phyloP scores from a whole-genome alignment of 2,888 invertebrate species.

The Pycnomerus fuliginosus region DNA sequence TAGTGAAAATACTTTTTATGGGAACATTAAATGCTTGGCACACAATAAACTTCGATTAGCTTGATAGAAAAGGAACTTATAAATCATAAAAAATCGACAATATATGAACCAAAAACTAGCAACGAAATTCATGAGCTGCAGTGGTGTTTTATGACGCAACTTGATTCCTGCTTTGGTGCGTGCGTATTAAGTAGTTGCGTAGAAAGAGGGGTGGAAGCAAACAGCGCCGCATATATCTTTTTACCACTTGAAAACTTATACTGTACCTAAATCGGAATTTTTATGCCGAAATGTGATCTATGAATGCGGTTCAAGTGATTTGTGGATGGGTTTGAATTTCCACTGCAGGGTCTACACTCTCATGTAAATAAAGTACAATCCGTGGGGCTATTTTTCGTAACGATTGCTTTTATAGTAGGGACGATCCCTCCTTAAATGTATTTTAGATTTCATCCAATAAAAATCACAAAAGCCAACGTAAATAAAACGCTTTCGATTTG shows the following conservation, averaged over 20 bases:
- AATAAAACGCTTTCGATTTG: conserved; percentile 4
- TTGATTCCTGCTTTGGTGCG: conserved; percentile 7
- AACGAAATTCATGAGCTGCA: too few species aligned
- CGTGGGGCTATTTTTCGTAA: conserved; percentile 16
- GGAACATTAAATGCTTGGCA: too few species aligned
- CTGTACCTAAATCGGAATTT: conserved; percentile 33
- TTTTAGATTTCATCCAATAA: conserved; percentile 13
- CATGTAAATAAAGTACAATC: conserved; percentile 20
- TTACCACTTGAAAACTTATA: conserved; percentile 35
- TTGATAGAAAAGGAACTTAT: too few species aligned
- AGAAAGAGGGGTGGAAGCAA: conserved; percentile 6
- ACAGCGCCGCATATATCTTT: conserved; percentile 28
- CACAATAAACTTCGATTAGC: too few species aligned
- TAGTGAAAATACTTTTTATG: too few species aligned
- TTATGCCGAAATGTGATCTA: conserved; percentile 34
- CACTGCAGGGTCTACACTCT: conserved; percentile 8
- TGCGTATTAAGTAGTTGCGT: conserved; percentile 9
- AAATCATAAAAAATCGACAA: too few species aligned
- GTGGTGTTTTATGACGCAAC: conserved; percentile 4
- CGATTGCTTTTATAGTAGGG: conserved; percentile 15
- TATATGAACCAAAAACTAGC: too few species aligned
- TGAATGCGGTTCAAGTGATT: conserved; percentile 30
- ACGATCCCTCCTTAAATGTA: conserved; percentile 8
- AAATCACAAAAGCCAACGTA: conserved; percentile 13
- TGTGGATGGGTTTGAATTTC: conserved; percentile 21